Percentiles rank a stretch among this genome's conserved stretches.
phyloP scores from a whole-genome alignment of 2,113 vertebrate species.

The Murina feae region DNA sequence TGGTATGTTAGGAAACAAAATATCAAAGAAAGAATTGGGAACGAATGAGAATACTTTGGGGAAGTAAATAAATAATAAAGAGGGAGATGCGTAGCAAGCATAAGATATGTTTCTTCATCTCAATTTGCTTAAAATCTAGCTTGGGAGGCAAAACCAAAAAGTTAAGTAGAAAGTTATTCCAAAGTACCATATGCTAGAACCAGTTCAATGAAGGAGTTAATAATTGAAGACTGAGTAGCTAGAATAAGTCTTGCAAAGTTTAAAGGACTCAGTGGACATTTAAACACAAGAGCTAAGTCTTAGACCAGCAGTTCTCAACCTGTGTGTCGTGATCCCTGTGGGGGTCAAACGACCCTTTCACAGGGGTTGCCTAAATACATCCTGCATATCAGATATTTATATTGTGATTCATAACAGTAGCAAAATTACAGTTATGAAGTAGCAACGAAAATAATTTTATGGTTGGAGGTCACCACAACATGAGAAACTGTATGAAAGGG shows the following conservation, averaged over 20 bases:
- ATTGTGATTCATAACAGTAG: no score
- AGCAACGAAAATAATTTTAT: no score
- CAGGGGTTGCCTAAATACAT: no score
- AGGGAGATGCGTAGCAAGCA: neutral
- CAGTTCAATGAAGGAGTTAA: neutral
- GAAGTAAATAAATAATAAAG: neutral
- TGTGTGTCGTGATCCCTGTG: no score
- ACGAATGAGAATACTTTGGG: neutral
- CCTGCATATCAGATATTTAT: no score
- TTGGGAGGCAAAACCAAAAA: neutral
- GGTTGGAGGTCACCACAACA: no score
- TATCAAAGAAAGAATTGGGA: neutral
- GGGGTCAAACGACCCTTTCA: no score
- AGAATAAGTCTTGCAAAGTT: neutral
- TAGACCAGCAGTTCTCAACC: no score
- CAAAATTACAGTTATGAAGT: no score
- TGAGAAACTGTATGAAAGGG: no score
- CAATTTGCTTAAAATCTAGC: neutral
- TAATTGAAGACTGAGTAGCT: neutral
- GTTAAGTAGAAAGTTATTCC: neutral
- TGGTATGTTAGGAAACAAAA: neutral
- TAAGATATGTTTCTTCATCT: neutral
- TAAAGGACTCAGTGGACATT: neutral
- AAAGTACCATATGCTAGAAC: neutral
- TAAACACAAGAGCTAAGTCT: neutral